phyloP scores from a whole-genome alignment of 2,888 invertebrate species.

The Cylindroiulus punctatus region DNA sequence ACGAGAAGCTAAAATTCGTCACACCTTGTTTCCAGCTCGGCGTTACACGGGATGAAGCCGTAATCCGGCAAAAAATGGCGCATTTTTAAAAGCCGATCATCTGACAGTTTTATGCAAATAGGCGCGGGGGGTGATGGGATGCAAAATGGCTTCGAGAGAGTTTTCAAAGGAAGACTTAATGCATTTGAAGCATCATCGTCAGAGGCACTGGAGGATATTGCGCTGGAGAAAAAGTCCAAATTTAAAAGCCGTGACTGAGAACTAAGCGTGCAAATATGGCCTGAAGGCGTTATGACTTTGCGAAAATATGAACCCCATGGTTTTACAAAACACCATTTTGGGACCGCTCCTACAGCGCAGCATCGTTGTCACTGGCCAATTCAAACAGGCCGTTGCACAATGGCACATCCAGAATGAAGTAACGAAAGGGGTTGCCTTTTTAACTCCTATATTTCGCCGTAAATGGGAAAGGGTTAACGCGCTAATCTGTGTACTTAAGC shows the following conservation, averaged over 20 bases:
- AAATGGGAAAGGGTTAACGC: slow-evolving; percentile 29
- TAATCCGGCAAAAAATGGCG: neutral
- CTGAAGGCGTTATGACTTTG: neutral
- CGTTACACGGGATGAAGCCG: neutral
- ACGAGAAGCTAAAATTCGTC: neutral
- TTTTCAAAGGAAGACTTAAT: neutral
- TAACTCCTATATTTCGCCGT: neutral
- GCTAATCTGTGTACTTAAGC: slow-evolving; percentile 33
- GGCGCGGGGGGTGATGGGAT: neutral
- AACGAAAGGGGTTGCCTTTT: slow-evolving; percentile 34
- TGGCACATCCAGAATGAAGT: neutral
- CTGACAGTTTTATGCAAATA: slow-evolving; percentile 19
- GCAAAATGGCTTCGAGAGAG: neutral
- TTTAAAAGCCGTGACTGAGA: slow-evolving; percentile 28
- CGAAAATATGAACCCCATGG: slow-evolving; percentile 16
- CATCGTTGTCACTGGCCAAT: neutral
- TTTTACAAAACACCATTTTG: neutral
- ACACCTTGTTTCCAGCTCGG: neutral
- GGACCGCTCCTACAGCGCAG: neutral
- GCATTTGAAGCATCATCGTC: slow-evolving; percentile 29
- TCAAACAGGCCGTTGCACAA: neutral
- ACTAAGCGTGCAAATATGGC: neutral
- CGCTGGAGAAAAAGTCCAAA: neutral
- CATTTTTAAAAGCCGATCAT: slow-evolving; percentile 9
- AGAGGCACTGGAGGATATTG: too few species aligned